Percentiles rank a stretch among this genome's conserved stretches.
These are phyloP conservation scores for Myripristis murdjan DNA, from an alignment of 2,797 vertebrate genomes.

Conservation along the genomic window DNA sequence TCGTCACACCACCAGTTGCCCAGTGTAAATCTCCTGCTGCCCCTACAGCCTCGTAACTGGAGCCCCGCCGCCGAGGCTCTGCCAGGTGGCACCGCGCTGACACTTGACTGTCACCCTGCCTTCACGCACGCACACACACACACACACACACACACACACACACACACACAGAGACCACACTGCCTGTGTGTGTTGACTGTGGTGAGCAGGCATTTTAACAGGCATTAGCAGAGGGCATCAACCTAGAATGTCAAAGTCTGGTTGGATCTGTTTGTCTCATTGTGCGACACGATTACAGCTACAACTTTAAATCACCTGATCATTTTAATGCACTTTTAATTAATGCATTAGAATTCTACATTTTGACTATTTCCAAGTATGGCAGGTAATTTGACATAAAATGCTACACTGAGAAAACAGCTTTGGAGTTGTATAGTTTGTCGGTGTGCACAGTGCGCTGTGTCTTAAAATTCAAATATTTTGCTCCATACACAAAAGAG, in stretches of 20 bases:
- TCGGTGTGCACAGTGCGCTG: too few species aligned
- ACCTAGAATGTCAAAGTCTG: constrained; percentile 4
- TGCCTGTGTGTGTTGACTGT: constrained; percentile 56
- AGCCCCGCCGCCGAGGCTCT: constrained; percentile 52
- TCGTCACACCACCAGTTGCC: constrained; percentile 57
- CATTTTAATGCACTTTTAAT: neutral
- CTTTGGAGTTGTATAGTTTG: too few species aligned
- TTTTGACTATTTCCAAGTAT: neutral
- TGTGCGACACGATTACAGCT: neutral
- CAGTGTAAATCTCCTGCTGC: constrained; percentile 74
- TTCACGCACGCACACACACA: constrained; percentile 22
- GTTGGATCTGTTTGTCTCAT: constrained; percentile 20
- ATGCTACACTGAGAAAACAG: too few species aligned
- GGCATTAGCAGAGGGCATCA: constrained; percentile 43
- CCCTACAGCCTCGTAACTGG: constrained; percentile 68
- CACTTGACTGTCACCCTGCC: constrained; percentile 50
- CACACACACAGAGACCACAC: constrained; percentile 14
- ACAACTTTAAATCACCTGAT: neutral
- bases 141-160: constrained; percentile 35
- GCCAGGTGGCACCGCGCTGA: constrained; percentile 72
- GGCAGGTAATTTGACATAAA: too few species aligned
- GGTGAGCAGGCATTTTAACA: constrained; percentile 63
- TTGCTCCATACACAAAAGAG: too few species aligned
- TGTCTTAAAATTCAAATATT: too few species aligned
- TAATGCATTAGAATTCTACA: constrained; percentile 14